Percentiles rank a stretch among this genome's conserved stretches.
Evolutionary conservation across 2,888 invertebrate genomes (phyloP).

Genomic region (Gryllus longicercus): DNA sequence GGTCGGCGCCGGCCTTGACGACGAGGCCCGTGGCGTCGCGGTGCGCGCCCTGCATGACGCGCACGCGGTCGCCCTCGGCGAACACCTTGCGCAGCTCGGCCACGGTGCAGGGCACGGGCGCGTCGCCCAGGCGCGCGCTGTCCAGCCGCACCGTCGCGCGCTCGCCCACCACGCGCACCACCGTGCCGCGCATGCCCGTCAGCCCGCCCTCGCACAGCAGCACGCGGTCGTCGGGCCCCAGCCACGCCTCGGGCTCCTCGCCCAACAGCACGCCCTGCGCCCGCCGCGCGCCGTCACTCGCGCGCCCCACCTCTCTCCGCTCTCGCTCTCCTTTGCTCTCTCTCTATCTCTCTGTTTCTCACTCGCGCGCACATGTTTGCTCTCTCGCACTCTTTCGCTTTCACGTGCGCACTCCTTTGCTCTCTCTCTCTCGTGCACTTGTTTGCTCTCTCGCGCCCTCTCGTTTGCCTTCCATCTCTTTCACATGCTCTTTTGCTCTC

Average conservation of each 20-base stretch:
- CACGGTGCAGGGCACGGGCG: not conserved
- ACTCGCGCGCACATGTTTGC: too few relatives aligned
- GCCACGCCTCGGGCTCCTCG: not conserved
- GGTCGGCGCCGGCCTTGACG: not conserved
- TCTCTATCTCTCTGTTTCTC: too few relatives aligned
- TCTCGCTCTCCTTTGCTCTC: too few relatives aligned
- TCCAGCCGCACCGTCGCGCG: not conserved
- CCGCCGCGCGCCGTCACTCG: not conserved
- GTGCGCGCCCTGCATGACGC: not conserved
- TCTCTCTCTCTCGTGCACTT: too few relatives aligned
- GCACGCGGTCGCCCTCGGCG: not conserved
- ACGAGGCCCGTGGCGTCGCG: not conserved
- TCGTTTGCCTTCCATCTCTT: too few relatives aligned
- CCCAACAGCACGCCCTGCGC: not conserved
- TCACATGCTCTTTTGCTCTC: too few relatives aligned
- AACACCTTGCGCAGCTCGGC: not conserved
- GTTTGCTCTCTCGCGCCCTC: too few relatives aligned
- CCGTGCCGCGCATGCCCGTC: not conserved
- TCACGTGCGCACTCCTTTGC: too few relatives aligned
- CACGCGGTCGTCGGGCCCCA: constrained; percentile 4
- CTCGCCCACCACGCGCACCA: not conserved
- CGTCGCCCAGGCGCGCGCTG: not conserved
- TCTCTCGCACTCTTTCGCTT: too few relatives aligned
- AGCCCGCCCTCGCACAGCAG: not conserved
- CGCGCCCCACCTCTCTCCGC: too few relatives aligned